These are phyloP conservation scores for Gryllus bimaculatus DNA, from an alignment of 1,140 invertebrate genomes.

Conservation along the genomic window DNA sequence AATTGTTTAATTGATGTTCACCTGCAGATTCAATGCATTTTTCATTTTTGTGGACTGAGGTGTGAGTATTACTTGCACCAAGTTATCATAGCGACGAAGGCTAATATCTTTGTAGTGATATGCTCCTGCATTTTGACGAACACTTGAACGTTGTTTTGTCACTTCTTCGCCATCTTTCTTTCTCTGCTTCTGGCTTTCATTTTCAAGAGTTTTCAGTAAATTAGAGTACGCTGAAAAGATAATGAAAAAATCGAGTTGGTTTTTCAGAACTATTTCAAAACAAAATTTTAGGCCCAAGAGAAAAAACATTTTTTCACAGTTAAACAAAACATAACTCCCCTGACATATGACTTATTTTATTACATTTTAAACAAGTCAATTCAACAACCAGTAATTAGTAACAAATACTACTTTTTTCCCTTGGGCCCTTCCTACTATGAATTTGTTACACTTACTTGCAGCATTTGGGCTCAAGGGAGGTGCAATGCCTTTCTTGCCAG, in stretches of 20 bases:
- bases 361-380: neutral
- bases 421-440: neutral
- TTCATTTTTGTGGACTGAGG: conserved; percentile 45
- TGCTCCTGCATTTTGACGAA: conserved; percentile 19
- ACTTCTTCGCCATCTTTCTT: conserved; percentile 15
- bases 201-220: conserved; percentile 20
- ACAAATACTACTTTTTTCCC: too few relatives aligned
- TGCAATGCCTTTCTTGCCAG: neutral
- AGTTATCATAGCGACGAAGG: conserved; percentile 47
- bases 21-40: conserved; percentile 47
- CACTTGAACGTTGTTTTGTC: conserved; percentile 18
- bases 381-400: neutral
- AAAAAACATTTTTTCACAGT: too few relatives aligned
- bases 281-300: too few relatives aligned
- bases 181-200: conserved; percentile 8
- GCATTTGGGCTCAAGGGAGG: conserved; percentile 17
- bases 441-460: conserved; percentile 12
- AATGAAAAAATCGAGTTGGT: too few relatives aligned
- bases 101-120: conserved; percentile 18
- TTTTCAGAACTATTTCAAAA: too few relatives aligned
- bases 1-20: conserved; percentile 27
- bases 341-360: neutral
- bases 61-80: conserved; percentile 53
- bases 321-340: too few relatives aligned
- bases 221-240: conserved; percentile 19